These are phyloP conservation scores for Alosa alosa DNA, from an alignment of 2,113 vertebrate genomes.

Conservation along the genomic window DNA sequence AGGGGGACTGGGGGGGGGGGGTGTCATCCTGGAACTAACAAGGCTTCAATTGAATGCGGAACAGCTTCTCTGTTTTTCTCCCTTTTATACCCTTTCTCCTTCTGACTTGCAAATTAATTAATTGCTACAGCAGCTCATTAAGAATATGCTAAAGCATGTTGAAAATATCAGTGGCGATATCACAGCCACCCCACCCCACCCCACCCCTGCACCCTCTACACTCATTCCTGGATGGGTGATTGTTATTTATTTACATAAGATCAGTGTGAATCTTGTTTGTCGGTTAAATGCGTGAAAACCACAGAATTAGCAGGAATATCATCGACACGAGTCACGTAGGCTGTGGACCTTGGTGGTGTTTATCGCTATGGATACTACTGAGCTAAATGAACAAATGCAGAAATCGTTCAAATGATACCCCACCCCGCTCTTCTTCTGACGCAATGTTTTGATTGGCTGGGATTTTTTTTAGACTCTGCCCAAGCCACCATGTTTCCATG, in stretches of 20 bases:
- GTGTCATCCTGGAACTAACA: constrained; percentile 53
- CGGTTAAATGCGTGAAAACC: too few species aligned
- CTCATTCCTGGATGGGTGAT: not conserved
- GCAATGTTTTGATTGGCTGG: too few species aligned
- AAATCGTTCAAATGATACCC: too few species aligned
- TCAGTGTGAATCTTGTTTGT: too few species aligned
- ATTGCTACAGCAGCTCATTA: constrained; percentile 49
- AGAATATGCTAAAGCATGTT: constrained; percentile 44
- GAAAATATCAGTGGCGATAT: constrained; percentile 41
- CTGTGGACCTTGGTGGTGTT: too few species aligned
- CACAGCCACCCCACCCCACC: constrained; percentile 18
- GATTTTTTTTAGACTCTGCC: too few species aligned
- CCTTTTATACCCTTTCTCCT: constrained; percentile 23
- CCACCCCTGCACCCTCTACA: constrained; percentile 15
- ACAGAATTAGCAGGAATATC: too few species aligned
- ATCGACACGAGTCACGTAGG: too few species aligned
- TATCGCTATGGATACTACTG: too few species aligned
- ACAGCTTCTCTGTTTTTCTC: constrained; percentile 32
- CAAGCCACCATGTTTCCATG: too few species aligned
- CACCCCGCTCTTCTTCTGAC: too few species aligned
- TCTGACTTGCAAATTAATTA: constrained; percentile 48
- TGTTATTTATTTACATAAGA: not conserved
- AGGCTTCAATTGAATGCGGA: constrained; percentile 46
- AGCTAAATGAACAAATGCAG: too few species aligned
- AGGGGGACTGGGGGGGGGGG: not conserved